Evolutionary conservation across 2,888 invertebrate species (phyloP).

Genomic region (Drosophila emarginata): DNA sequence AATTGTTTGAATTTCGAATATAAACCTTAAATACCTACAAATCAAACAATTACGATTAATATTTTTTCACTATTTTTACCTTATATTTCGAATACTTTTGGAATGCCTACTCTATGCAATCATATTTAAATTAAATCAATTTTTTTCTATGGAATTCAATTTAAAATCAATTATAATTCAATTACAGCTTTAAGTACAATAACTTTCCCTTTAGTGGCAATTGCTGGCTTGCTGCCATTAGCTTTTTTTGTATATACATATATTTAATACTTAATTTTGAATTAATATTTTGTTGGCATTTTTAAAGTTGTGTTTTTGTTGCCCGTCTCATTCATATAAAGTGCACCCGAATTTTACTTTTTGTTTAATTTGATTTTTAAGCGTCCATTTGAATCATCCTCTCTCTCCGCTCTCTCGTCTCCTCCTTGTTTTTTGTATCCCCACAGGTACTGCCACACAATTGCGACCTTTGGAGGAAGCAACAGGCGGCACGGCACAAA

Average conservation of each 20-base stretch:
- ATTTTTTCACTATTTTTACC: slow-evolving; percentile 4
- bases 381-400: slow-evolving; percentile 29
- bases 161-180: slow-evolving; percentile 2
- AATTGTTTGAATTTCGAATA: too few species aligned
- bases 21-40: too few species aligned
- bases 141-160: neutral
- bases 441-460: slow-evolving; percentile 81
- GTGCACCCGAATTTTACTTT: slow-evolving; percentile 31
- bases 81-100: neutral
- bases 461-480: slow-evolving; percentile 79
- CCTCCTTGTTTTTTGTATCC: slow-evolving; percentile 29
- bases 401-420: slow-evolving; percentile 43
- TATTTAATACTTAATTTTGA: neutral
- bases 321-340: slow-evolving; percentile 37
- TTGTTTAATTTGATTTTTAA: slow-evolving; percentile 42
- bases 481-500: slow-evolving; percentile 47
- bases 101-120: slow-evolving; percentile 23
- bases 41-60: neutral
- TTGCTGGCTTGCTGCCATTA: slow-evolving; percentile 13
- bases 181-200: too few species aligned
- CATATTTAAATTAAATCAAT: neutral
- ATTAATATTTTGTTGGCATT: slow-evolving; percentile 31
- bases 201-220: slow-evolving; percentile 24
- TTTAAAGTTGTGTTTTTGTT: slow-evolving; percentile 66
- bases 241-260: neutral